A percentile compares a stretch with the other conserved stretches of the same genome.
phyloP scores from a whole-genome alignment of 2,797 vertebrate species.

The Acestrorhynchus altus region DNA sequence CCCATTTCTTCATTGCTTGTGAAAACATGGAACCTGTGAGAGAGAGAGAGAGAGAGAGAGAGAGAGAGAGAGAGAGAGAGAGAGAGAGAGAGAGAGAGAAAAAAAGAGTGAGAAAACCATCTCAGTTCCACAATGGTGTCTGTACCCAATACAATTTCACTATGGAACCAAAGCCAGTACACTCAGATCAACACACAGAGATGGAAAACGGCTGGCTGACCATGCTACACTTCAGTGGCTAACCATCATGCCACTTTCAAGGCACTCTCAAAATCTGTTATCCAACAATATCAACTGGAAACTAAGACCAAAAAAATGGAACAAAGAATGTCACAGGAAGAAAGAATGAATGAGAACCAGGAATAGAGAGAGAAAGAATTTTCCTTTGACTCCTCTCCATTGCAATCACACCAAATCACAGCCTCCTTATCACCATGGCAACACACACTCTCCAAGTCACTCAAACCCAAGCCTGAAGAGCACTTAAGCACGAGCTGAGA shows the following conservation, averaged over 20 bases:
- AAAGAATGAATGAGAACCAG: conserved; percentile 1
- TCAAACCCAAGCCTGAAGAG: conserved; percentile 37
- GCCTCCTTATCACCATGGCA: conserved; percentile 53
- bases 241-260: conserved; percentile 9
- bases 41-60: conserved; percentile 30
- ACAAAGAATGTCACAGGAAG: background rate
- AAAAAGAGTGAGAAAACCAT: background rate
- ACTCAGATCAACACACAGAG: conserved; percentile 12
- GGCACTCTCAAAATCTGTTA: conserved; percentile 24
- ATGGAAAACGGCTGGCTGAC: conserved; percentile 28
- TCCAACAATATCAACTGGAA: background rate
- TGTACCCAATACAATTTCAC: background rate
- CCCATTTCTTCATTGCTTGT: conserved; percentile 99
- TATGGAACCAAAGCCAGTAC: background rate
- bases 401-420: conserved; percentile 44
- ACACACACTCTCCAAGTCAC: conserved; percentile 43
- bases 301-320: background rate
- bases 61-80: conserved; percentile 6
- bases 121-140: conserved; percentile 21
- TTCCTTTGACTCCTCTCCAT: conserved; percentile 31
- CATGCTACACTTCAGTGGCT: conserved; percentile 7
- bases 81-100: conserved; percentile 1
- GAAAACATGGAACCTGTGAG: conserved; percentile 95
- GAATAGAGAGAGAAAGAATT: conserved; percentile 8
- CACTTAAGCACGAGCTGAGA: conserved; percentile 47